These are phyloP conservation scores for Hippocampus guttulatus DNA, from an alignment of 2,113 vertebrate species.

Conservation along the genomic window DNA sequence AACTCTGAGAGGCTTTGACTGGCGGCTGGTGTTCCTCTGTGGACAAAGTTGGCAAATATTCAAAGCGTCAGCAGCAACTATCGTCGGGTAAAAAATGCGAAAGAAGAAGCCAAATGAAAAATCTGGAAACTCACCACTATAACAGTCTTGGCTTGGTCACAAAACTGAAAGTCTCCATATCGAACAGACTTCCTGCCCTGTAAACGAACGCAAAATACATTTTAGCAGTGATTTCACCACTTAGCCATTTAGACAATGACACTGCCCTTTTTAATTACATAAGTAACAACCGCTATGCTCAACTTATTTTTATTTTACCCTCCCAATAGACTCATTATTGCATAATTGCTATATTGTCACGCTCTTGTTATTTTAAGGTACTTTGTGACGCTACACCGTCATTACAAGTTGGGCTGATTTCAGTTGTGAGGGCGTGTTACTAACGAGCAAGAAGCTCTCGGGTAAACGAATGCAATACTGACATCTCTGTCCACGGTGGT, in stretches of 20 bases:
- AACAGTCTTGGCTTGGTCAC: slow-evolving; percentile 92
- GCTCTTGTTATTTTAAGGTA: background rate
- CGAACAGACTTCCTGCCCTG: slow-evolving; percentile 94
- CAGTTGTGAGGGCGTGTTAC: background rate
- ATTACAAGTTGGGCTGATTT: background rate
- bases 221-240: background rate
- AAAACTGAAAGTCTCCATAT: slow-evolving; percentile 91
- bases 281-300: background rate
- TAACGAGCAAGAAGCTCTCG: background rate
- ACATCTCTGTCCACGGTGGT: slow-evolving; percentile 97
- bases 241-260: background rate
- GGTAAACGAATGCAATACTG: slow-evolving; percentile 56
- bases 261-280: background rate
- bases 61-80: background rate
- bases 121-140: slow-evolving; percentile 80
- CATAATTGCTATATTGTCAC: too few species aligned
- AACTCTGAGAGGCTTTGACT: slow-evolving; percentile 92
- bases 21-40: slow-evolving; percentile 94
- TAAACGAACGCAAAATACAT: background rate
- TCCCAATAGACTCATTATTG: background rate
- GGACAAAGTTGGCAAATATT: background rate
- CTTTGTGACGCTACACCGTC: background rate
- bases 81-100: background rate
- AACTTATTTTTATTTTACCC: background rate
- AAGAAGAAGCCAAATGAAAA: slow-evolving; percentile 1